Evolutionary conservation across 2,888 invertebrate genomes (phyloP).

Genomic region (Dolichopus griseipennis): DNA sequence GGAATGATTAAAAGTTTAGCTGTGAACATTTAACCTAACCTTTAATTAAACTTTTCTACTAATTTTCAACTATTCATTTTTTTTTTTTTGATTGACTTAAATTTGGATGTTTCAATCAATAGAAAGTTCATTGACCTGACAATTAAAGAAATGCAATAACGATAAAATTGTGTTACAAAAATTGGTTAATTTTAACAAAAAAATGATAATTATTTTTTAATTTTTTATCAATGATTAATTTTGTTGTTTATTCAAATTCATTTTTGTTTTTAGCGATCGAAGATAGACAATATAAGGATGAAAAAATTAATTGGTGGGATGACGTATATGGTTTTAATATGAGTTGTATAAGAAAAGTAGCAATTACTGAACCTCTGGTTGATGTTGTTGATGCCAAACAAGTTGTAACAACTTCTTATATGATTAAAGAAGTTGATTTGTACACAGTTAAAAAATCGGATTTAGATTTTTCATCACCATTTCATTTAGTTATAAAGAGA

Average conservation of each 20-base stretch:
- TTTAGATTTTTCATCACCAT: slow-evolving; percentile 82
- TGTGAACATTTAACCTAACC: too few species aligned
- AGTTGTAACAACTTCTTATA: slow-evolving; percentile 90
- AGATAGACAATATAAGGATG: slow-evolving; percentile 98
- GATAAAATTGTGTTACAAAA: too few species aligned
- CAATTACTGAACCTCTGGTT: slow-evolving; percentile 95
- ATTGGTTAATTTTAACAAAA: too few species aligned
- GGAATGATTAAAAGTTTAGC: too few species aligned
- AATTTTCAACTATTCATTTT: too few species aligned
- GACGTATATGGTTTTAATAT: slow-evolving; percentile 99
- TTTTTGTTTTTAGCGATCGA: slow-evolving; percentile 55
- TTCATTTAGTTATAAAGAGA: slow-evolving; percentile 70
- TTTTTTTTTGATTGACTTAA: too few species aligned
- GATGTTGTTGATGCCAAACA: slow-evolving; percentile 98
- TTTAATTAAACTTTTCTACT: too few species aligned
- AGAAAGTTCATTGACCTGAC: not conserved
- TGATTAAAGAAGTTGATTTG: slow-evolving; percentile 95
- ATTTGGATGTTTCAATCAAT: too few species aligned
- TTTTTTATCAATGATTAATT: not conserved
- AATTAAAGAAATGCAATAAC: not conserved
- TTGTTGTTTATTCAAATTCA: not conserved
- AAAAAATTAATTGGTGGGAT: slow-evolving; percentile 99
- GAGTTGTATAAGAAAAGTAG: slow-evolving; percentile 96
- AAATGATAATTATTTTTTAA: not conserved
- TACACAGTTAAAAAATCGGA: slow-evolving; percentile 96